These are phyloP conservation scores for Drosophila subquinaria DNA, from an alignment of 2,888 invertebrate genomes.

Conservation along the genomic window DNA sequence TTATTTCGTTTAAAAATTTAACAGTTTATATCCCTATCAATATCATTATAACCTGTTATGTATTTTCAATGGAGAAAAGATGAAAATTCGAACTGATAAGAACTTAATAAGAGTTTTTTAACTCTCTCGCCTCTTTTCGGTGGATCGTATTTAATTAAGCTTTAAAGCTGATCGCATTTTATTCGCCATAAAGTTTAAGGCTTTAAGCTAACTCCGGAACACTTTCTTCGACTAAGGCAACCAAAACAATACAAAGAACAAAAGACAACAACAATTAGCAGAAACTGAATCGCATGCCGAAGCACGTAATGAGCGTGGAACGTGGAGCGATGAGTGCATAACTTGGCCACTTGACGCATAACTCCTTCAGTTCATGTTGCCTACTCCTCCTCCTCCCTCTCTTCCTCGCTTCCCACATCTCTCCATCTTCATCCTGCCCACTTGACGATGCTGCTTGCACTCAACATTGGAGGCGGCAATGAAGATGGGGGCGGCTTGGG, in stretches of 20 bases:
- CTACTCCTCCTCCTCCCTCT: not conserved
- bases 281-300: slow-evolving; percentile 27
- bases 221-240: slow-evolving; percentile 20
- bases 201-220: not conserved
- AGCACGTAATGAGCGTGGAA: slow-evolving; percentile 38
- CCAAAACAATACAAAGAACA: slow-evolving; percentile 5
- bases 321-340: slow-evolving; percentile 32
- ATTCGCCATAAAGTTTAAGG: not conserved
- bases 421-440: slow-evolving; percentile 3
- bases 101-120: too few species aligned
- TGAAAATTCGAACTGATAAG: too few species aligned
- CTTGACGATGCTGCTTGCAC: slow-evolving; percentile 6
- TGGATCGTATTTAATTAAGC: not conserved
- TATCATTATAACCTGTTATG: too few species aligned
- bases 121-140: too few species aligned
- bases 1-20: not conserved
- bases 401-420: not conserved
- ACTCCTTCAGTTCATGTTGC: slow-evolving; percentile 14
- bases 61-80: too few species aligned
- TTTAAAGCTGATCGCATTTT: not conserved
- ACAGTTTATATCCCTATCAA: not conserved
- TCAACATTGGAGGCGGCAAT: not conserved
- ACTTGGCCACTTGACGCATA: slow-evolving; percentile 38
- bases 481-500: not conserved
- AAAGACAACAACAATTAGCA: slow-evolving; percentile 7